Conservation (phyloP, 2,888 invertebrate genomes). For the Phrixothrix hirtus region DNA sequence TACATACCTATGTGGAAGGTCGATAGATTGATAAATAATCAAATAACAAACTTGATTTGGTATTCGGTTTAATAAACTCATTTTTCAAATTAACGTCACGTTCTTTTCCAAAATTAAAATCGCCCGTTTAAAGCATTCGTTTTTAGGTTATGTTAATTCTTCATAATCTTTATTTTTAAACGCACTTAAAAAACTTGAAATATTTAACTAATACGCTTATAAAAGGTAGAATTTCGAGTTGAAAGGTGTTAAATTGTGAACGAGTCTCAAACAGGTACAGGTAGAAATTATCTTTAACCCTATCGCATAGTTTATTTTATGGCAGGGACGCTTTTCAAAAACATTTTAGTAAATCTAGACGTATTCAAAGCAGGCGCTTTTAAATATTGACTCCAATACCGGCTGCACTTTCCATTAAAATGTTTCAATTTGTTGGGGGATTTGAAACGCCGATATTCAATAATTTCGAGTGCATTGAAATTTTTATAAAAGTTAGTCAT, state of each 20-base stretch:
- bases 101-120: not conserved
- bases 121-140: too few relatives aligned
- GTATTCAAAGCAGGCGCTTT: conserved; percentile 19
- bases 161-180: too few relatives aligned
- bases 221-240: conserved; percentile 19
- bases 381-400: conserved; percentile 25
- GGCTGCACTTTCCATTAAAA: conserved; percentile 19
- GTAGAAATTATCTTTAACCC: conserved; percentile 34
- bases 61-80: too few relatives aligned
- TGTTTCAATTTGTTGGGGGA: conserved; percentile 19
- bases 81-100: too few relatives aligned
- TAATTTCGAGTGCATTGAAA: conserved; percentile 1
- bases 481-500: too few relatives aligned
- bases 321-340: conserved; percentile 23
- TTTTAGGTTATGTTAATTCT: too few relatives aligned
- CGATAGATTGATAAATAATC: not conserved
- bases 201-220: conserved; percentile 9
- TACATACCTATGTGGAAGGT: not conserved
- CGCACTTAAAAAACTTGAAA: conserved; percentile 2
- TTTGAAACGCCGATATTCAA: conserved; percentile 6
- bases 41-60: not conserved
- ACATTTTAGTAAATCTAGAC: conserved; percentile 23
- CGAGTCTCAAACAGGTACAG: conserved; percentile 18
- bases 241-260: conserved; percentile 25
- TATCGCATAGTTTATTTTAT: conserved; percentile 37